These are phyloP conservation scores for Eurystomus glaucurus DNA, from an alignment of 2,797 vertebrate species.

Conservation along the genomic window DNA sequence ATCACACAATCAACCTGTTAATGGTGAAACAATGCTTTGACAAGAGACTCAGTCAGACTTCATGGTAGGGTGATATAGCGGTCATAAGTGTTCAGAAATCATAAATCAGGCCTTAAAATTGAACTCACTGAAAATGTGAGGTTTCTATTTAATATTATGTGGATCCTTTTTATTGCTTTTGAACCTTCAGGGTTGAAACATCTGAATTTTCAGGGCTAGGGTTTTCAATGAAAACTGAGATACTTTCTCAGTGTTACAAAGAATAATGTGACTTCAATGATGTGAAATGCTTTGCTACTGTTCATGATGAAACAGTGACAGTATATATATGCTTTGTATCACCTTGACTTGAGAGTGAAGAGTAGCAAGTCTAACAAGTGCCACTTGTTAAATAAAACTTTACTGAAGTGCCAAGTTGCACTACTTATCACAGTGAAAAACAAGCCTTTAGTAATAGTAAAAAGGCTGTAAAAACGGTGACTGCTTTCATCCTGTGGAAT, in stretches of 20 bases:
- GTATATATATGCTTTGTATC: neutral
- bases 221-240: neutral
- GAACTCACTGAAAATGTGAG: neutral
- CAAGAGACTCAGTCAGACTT: neutral
- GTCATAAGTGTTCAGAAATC: neutral
- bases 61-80: neutral
- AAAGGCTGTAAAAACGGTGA: neutral
- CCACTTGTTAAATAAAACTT: neutral
- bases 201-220: neutral
- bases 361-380: neutral
- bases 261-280: neutral
- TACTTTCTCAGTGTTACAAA: neutral
- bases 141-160: neutral
- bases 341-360: neutral
- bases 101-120: neutral
- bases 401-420: neutral
- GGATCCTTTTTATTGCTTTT: neutral
- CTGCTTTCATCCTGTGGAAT: neutral
- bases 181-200: neutral
- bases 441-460: neutral
- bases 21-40: neutral
- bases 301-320: neutral
- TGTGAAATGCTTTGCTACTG: neutral
- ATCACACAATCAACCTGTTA: neutral
- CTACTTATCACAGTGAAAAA: neutral